These are phyloP conservation scores for Cyclura pinguis DNA, from an alignment of 2,797 vertebrate genomes.

Conservation along the genomic window DNA sequence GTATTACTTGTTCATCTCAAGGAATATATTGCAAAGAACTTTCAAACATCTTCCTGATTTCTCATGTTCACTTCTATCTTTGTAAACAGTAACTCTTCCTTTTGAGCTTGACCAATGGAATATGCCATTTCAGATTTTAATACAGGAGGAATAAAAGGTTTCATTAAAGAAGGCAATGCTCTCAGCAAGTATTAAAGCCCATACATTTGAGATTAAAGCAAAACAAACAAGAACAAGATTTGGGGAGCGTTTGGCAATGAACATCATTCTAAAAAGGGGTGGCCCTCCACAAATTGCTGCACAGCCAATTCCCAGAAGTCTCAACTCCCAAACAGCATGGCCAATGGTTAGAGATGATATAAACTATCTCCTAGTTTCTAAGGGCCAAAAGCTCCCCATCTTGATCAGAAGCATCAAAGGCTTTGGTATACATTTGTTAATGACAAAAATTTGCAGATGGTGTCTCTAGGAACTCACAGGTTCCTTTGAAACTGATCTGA, in stretches of 20 bases:
- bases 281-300: neutral
- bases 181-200: neutral
- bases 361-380: neutral
- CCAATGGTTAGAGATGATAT: neutral
- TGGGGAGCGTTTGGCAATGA: neutral
- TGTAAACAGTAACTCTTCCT: rapidly evolving
- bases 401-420: neutral
- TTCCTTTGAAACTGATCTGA: neutral
- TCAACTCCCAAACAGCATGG: neutral
- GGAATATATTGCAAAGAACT: neutral
- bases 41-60: neutral
- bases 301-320: neutral
- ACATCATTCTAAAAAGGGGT: neutral
- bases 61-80: neutral
- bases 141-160: neutral
- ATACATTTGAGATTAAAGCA: neutral
- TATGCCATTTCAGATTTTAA: neutral
- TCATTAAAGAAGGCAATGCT: neutral
- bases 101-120: neutral
- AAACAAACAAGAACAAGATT: neutral
- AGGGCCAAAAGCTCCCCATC: neutral
- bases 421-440: neutral
- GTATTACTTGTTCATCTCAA: too few relatives aligned
- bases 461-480: neutral
- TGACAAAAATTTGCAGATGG: neutral